Evolutionary conservation across 1,140 invertebrate species (phyloP).

Genomic region (Atta cephalotes): DNA sequence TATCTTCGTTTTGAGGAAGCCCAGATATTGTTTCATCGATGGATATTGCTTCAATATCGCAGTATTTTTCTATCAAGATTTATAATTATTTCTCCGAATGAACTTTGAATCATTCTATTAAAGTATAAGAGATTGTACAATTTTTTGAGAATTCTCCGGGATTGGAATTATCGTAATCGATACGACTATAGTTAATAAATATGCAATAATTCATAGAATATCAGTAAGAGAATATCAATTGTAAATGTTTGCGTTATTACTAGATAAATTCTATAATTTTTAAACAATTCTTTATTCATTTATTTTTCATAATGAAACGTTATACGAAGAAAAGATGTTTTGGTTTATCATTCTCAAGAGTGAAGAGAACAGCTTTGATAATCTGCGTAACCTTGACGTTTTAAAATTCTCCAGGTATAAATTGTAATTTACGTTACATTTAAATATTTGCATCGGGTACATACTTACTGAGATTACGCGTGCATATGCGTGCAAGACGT

Average conservation of each 20-base stretch:
- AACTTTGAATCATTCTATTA: neutral
- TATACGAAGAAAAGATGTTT: constrained; percentile 1
- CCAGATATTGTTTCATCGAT: neutral
- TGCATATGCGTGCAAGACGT: constrained; percentile 4
- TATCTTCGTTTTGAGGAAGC: constrained; percentile 13
- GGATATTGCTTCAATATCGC: neutral
- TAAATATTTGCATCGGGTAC: constrained; percentile 56
- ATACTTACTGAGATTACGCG: constrained; percentile 36
- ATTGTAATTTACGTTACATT: constrained; percentile 26
- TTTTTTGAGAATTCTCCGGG: neutral
- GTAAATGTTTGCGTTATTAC: neutral
- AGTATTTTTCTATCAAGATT: neutral
- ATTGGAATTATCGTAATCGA: neutral
- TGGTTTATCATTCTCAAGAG: neutral
- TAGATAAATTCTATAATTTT: constrained; percentile 1
- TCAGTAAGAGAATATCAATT: neutral
- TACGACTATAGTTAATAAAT: neutral
- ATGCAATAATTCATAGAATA: neutral
- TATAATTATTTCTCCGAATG: neutral
- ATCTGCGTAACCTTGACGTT: constrained; percentile 29
- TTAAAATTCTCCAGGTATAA: constrained; percentile 14
- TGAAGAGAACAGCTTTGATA: constrained; percentile 2
- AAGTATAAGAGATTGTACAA: neutral
- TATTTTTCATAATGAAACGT: constrained; percentile 4
- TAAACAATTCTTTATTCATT: constrained; percentile 3